Conservation (phyloP, 1,140 invertebrate species). For the Heterodera schachtii region DNA sequence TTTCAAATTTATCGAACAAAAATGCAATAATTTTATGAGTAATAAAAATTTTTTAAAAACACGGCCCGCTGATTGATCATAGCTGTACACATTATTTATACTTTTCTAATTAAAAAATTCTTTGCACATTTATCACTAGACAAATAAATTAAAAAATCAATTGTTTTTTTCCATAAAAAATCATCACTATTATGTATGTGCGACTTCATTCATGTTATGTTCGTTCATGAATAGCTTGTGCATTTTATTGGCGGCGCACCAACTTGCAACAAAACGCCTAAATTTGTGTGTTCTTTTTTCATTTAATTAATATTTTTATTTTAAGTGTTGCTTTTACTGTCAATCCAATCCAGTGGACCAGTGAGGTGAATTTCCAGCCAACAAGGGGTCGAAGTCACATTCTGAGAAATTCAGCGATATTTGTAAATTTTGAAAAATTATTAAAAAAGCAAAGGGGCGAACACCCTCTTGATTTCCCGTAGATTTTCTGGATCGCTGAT, state of each 20-base stretch:
- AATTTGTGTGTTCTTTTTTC: not conserved
- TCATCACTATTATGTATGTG: not conserved
- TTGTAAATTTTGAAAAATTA: too few species aligned
- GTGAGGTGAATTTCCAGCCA: conserved; percentile 99
- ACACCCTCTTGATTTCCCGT: too few species aligned
- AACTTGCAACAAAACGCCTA: conserved; percentile 87
- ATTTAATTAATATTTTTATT: conserved; percentile 76
- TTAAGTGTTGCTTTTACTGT: conserved; percentile 66
- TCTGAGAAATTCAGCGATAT: too few species aligned
- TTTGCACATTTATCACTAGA: too few species aligned
- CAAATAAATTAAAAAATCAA: not conserved
- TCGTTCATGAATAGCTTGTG: conserved; percentile 82
- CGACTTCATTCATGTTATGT: conserved; percentile 20
- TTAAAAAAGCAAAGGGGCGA: too few species aligned
- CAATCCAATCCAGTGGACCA: conserved; percentile 94
- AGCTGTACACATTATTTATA: too few species aligned
- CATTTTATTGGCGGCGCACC: conserved; percentile 87
- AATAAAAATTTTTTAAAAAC: too few species aligned
- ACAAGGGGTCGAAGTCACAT: conserved; percentile 95
- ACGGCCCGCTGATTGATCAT: too few species aligned
- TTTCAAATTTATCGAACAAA: too few species aligned
- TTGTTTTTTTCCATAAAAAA: not conserved
- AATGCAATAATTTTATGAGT: too few species aligned
- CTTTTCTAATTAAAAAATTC: too few species aligned
- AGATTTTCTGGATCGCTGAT: too few species aligned